Percentiles rank a stretch among this genome's conserved stretches.
phyloP scores from a whole-genome alignment of 2,888 invertebrate species.

The Cheilosia vernalis region DNA sequence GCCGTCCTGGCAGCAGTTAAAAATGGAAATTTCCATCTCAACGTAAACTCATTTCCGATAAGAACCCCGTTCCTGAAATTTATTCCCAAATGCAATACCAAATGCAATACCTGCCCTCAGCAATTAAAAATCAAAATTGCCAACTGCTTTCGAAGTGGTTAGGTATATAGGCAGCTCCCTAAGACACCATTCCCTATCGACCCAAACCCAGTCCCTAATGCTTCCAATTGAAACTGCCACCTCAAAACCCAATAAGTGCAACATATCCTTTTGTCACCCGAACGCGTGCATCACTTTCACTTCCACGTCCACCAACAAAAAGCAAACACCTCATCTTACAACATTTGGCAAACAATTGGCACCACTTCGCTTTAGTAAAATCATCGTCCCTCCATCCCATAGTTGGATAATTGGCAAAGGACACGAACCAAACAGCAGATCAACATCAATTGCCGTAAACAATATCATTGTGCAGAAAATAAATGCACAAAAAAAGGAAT shows the following conservation, averaged over 20 bases:
- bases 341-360: slow-evolving; percentile 43
- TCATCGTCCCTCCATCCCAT: neutral
- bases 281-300: slow-evolving; percentile 15
- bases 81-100: too few relatives aligned
- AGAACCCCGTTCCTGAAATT: too few relatives aligned
- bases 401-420: slow-evolving; percentile 66
- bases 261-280: slow-evolving; percentile 26
- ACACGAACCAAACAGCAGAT: slow-evolving; percentile 58
- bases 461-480: slow-evolving; percentile 66
- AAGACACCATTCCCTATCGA: too few relatives aligned
- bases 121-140: too few relatives aligned
- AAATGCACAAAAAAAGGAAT: slow-evolving; percentile 32
- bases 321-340: slow-evolving; percentile 13
- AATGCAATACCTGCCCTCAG: too few relatives aligned
- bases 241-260: neutral
- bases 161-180: too few relatives aligned
- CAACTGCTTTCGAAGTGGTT: too few relatives aligned
- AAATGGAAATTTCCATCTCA: too few relatives aligned
- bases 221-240: too few relatives aligned
- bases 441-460: slow-evolving; percentile 66
- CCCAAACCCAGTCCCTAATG: too few relatives aligned
- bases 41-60: too few relatives aligned
- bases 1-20: too few relatives aligned
- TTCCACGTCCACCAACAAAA: neutral
- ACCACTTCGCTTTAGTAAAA: slow-evolving; percentile 20